Evolutionary conservation across 2,888 invertebrate species (phyloP), one percentile per base, ranked within the genome.

Genomic region (Drosophila nr. medialis): DNA sequence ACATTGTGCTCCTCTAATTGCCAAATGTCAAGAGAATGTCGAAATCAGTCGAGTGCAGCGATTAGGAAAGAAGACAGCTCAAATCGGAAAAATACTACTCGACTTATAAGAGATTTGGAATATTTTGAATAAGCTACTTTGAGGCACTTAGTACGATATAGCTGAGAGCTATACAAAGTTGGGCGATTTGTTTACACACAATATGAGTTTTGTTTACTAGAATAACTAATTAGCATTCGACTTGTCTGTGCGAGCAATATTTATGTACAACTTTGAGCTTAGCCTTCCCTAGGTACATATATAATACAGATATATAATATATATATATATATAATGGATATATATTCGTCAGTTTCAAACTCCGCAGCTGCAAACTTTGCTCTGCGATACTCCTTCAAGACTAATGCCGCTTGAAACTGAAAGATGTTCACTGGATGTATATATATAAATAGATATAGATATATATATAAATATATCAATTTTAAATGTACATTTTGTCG

Each of bases 11-110:
- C 66, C 67, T 53, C 68, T 88, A 66, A 86, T 83, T 66, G 59
- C 63, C 75, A 63, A 64, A 73, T 78, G 72, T 71, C 84, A 83
- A 84, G 89, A 84, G 86, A 86, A 73, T 81, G 59, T 54, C 42
- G 40, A 61, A 72, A 56, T 69, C 89, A 86, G 59, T 76, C 84
- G 68, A 50, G 78, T 72, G 84, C 59, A 64, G 79, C 55, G 84
- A 86, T 83, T 83, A 70, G 81, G 74, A 83, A 79, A 80, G 64
- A 71, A 32, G 34, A 42, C 30, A 32, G 11, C 10, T 32, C 61
- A 40, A 72, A 51, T 13, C 65, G 53, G 78, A 34, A 55, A 45
- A 24, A 58, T 62, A 45, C 29, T 60, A 4, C 11, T 38, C 2
- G n/a, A 38, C 36, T 54, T 29, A 10, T 15, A 6, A n/a, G 0